These are phyloP conservation scores for Semotilus atromaculatus DNA, from an alignment of 2,797 vertebrate genomes.

Conservation along the genomic window DNA sequence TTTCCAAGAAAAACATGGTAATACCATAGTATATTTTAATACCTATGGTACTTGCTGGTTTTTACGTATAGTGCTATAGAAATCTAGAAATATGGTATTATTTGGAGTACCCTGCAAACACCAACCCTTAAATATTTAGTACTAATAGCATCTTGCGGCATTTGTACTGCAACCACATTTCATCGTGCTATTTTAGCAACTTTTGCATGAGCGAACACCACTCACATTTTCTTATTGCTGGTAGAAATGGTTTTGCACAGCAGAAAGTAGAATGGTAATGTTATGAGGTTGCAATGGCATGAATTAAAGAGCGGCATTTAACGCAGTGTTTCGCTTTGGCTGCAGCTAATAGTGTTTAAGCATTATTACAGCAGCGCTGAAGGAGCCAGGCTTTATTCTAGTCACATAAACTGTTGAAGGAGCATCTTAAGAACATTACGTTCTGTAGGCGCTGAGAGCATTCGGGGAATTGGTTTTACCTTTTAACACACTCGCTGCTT, in stretches of 20 bases:
- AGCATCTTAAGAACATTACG: slow-evolving; percentile 24
- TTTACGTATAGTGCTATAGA: too few species aligned
- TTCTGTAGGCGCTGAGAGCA: background rate
- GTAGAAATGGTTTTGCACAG: background rate
- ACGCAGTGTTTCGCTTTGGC: background rate
- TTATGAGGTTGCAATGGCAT: background rate
- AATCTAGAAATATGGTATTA: background rate
- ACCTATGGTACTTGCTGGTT: background rate
- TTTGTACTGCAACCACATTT: background rate
- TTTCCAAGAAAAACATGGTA: background rate
- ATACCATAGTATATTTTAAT: background rate
- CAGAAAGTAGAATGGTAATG: background rate
- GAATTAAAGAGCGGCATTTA: background rate
- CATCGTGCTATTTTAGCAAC: background rate
- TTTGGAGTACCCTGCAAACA: too few species aligned
- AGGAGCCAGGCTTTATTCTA: slow-evolving; percentile 5
- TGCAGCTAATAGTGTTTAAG: background rate
- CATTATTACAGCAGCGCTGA: background rate
- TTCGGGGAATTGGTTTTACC: slow-evolving; percentile 30
- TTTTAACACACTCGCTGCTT: slow-evolving; percentile 21
- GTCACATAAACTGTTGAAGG: slow-evolving; percentile 20
- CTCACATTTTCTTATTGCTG: background rate
- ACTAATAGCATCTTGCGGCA: background rate
- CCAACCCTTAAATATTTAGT: background rate
- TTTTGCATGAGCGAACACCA: background rate